A percentile compares a stretch with the other conserved stretches of the same genome.
These are phyloP conservation scores for Zhengitettix transpicula DNA, from an alignment of 2,888 invertebrate species.

Conservation along the genomic window DNA sequence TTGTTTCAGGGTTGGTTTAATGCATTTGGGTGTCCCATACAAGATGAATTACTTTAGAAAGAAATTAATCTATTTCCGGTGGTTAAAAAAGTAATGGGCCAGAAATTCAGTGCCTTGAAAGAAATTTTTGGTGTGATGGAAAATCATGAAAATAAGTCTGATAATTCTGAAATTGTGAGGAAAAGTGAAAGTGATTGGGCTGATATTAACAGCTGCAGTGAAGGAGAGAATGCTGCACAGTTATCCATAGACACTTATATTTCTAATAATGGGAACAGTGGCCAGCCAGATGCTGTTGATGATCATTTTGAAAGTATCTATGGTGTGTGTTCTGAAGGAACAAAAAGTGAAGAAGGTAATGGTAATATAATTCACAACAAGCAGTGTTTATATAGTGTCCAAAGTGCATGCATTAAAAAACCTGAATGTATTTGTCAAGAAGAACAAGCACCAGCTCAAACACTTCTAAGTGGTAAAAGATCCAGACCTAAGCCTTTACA, in stretches of 20 bases:
- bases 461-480: slow-evolving; percentile 11
- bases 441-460: slow-evolving; percentile 4
- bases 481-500: slow-evolving; percentile 13
- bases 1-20: no score
- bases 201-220: neutral
- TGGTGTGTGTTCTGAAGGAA: slow-evolving; percentile 11
- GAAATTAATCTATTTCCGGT: no score
- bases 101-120: slow-evolving; percentile 18
- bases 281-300: slow-evolving; percentile 11
- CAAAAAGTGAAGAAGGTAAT: slow-evolving; percentile 9
- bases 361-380: slow-evolving; percentile 5
- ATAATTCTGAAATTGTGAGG: slow-evolving; percentile 3
- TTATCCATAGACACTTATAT: neutral
- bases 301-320: slow-evolving; percentile 16
- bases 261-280: slow-evolving; percentile 10
- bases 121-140: slow-evolving; percentile 17
- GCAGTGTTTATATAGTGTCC: neutral
- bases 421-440: neutral
- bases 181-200: neutral
- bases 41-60: no score
- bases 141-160: slow-evolving; percentile 13
- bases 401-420: slow-evolving; percentile 4
- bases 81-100: slow-evolving; percentile 15
- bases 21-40: no score
- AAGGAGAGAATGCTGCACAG: neutral